Evolutionary conservation across 2,797 vertebrate species (phyloP).

Genomic region (Onychomys torridus): DNA sequence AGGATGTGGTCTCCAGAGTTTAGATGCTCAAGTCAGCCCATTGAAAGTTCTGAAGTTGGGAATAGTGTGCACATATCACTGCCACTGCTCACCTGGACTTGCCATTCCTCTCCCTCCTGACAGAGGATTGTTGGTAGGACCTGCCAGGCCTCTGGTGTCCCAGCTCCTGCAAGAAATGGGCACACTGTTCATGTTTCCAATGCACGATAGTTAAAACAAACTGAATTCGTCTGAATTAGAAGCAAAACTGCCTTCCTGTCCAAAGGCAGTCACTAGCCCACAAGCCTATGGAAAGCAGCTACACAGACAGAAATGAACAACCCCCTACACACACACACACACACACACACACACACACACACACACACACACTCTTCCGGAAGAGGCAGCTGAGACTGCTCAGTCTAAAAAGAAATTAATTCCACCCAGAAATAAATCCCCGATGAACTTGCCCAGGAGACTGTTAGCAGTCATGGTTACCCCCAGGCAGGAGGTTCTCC

Average conservation of each 20-base stretch:
- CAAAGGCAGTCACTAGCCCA: slow-evolving; percentile 57
- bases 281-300: background rate
- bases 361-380: background rate
- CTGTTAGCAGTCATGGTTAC: slow-evolving; percentile 69
- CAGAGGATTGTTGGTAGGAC: background rate
- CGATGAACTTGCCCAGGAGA: slow-evolving; percentile 70
- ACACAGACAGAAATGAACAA: slow-evolving; percentile 71
- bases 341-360: background rate
- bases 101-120: background rate
- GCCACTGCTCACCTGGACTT: fast-evolving
- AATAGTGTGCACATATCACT: background rate
- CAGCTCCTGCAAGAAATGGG: background rate
- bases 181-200: background rate
- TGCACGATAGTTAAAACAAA: background rate
- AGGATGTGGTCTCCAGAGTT: background rate
- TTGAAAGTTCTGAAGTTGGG: background rate
- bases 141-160: background rate
- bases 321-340: background rate
- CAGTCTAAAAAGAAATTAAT: slow-evolving; percentile 80
- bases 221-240: slow-evolving; percentile 35
- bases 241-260: background rate
- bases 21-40: background rate
- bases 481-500: slow-evolving; percentile 66
- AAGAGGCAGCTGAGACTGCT: slow-evolving; percentile 58
- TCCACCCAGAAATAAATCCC: slow-evolving; percentile 74